A percentile compares a stretch with the other conserved stretches of the same genome.
Evolutionary conservation across 1,140 invertebrate genomes (phyloP).

Genomic region (Drosophila melanica): DNA sequence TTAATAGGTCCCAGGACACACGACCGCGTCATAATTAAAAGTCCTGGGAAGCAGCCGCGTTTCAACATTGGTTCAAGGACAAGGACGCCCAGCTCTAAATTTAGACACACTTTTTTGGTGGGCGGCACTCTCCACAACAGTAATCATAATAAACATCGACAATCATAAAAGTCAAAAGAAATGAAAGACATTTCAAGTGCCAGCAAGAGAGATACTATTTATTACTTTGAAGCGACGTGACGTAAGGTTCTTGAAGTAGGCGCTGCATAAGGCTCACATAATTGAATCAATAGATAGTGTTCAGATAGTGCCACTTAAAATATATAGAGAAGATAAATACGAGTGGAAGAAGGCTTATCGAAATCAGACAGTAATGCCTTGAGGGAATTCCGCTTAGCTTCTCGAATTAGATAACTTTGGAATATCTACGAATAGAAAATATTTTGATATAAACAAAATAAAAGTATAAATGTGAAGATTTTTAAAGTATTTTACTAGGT

Average conservation of each 20-base stretch:
- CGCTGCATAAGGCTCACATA: background rate
- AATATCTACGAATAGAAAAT: no score
- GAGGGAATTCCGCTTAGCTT: no score
- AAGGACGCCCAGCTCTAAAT: background rate
- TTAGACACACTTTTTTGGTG: background rate
- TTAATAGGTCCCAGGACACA: background rate
- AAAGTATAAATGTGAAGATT: no score
- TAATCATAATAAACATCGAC: conserved; percentile 18
- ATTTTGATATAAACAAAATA: no score
- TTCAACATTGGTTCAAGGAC: background rate
- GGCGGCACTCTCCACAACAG: background rate
- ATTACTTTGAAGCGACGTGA: conserved; percentile 1
- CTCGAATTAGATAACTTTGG: no score
- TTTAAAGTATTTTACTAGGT: no score
- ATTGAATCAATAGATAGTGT: background rate
- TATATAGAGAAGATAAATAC: no score
- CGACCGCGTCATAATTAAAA: background rate
- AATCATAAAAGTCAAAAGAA: background rate
- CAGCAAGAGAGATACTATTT: conserved; percentile 5
- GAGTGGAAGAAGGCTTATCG: no score
- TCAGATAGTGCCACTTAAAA: no score
- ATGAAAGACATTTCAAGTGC: conserved; percentile 38
- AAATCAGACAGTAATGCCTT: no score
- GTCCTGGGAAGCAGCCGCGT: background rate
- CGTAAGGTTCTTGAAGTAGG: background rate